phyloP scores from a whole-genome alignment of 2,888 invertebrate genomes.

The Eucera pruinosa region DNA sequence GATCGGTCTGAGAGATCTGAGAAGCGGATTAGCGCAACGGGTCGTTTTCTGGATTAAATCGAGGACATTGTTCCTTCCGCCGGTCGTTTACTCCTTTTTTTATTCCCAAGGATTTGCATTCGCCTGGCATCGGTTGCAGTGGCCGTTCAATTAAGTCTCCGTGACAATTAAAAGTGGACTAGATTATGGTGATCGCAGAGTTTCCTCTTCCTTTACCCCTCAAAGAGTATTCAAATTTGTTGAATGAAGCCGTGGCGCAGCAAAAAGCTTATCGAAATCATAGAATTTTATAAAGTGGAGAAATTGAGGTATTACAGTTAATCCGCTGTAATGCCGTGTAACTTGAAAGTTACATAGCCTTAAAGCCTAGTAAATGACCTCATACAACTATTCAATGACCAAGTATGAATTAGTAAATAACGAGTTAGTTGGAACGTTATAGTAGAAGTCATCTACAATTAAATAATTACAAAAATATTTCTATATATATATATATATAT shows the following conservation, averaged over 20 bases:
- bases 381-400: too few species aligned
- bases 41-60: conserved; percentile 33
- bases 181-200: not conserved
- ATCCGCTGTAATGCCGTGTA: too few species aligned
- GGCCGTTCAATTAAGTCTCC: conserved; percentile 13
- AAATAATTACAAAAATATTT: too few species aligned
- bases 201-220: not conserved
- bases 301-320: not conserved
- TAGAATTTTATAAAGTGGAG: not conserved
- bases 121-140: not conserved
- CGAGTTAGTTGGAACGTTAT: too few species aligned
- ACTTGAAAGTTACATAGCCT: too few species aligned
- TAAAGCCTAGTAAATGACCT: too few species aligned
- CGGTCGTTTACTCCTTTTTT: not conserved
- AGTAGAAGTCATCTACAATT: too few species aligned
- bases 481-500: too few species aligned
- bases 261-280: not conserved
- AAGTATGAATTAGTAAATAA: too few species aligned
- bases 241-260: not conserved
- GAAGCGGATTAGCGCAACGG: conserved; percentile 19
- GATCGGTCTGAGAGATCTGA: conserved; percentile 4
- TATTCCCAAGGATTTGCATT: conserved; percentile 12
- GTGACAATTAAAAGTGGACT: conserved; percentile 9
- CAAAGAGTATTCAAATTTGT: not conserved
- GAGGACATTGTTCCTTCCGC: conserved; percentile 4